Base-by-base conservation (phyloP, 2,113 vertebrate genomes). In the Rhagologus leucostigma region DNA sequence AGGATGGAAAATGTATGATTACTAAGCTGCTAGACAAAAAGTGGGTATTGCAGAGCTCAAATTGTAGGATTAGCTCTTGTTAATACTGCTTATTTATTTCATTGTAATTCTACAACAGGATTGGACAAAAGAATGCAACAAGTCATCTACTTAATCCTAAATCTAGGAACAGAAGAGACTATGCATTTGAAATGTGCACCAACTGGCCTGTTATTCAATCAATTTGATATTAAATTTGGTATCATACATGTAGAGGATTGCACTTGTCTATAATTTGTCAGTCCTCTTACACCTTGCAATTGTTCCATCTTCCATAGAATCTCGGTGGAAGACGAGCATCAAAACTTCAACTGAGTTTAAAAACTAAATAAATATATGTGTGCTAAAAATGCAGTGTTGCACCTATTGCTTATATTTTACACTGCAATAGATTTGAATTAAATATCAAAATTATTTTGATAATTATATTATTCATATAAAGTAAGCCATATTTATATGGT, bases 21-120 rank as follows among this genome's bases (percentile, higher is more conserved):
- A 59, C 47, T 94, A 94, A 89, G 63, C n/a, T 62, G 41, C 39
- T 39, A 86, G 79, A 94, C 56, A 97, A 95, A 96, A 77, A 21
- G 23, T 79, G 62, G 47, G 37, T n/a, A 89, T 55, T 59, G 22
- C 21, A 74, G 44, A 76, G 32, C 74, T 93, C 47, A 84, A 53
- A 64, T 37, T 86, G 52, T 46, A 75, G 85, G 73, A 95, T 97
- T 95, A 96, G 23, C 46, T 89, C 32, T 70, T 62, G 33, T 73
- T 95, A 94, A 93, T 83, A 75, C 50, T n/a, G 11, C 41, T 82
- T 77, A 70, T 83, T 94, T 62, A 65, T 84, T 90, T 92, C n/a
- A 64, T 47, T 87, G n/a, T 75, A 79, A 87, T 92, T 93, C 55
- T 53, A 87, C 52, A 90, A 83, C 57, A 47, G 37, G 23, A 50